Conservation (phyloP, 2,113 vertebrate genomes). For the Sterrhoptilus dennistouni region DNA sequence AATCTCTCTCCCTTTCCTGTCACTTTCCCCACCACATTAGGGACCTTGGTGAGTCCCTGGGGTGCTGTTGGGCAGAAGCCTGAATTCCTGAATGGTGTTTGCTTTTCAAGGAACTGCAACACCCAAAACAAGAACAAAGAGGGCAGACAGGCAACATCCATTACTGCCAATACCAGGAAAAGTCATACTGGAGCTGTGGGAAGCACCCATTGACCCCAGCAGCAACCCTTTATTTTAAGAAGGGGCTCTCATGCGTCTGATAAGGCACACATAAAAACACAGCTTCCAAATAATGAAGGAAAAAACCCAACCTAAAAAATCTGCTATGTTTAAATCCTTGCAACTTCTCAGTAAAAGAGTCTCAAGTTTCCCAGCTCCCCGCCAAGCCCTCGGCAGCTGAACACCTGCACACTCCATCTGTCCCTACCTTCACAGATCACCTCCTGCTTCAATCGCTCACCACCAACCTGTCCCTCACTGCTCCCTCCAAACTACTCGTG, state of each 20-base stretch:
- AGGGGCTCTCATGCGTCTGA: neutral
- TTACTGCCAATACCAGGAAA: neutral
- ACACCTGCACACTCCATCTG: conserved; percentile 34
- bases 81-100: accelerated
- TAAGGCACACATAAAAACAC: neutral
- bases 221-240: neutral
- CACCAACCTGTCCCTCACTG: neutral
- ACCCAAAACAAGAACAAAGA: neutral
- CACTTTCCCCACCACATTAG: neutral
- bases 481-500: neutral
- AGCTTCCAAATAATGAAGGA: neutral
- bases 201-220: neutral
- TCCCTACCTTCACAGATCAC: neutral
- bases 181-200: neutral
- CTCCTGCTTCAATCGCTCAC: neutral
- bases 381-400: neutral
- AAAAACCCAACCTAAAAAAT: neutral
- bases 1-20: neutral
- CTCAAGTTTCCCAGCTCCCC: neutral
- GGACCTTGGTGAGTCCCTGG: neutral
- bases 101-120: neutral
- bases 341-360: neutral
- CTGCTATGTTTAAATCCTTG: neutral
- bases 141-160: neutral
- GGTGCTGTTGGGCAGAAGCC: neutral